Evolutionary conservation across 2,797 vertebrate species (phyloP).

Genomic region (Phoeniculus purpureus): DNA sequence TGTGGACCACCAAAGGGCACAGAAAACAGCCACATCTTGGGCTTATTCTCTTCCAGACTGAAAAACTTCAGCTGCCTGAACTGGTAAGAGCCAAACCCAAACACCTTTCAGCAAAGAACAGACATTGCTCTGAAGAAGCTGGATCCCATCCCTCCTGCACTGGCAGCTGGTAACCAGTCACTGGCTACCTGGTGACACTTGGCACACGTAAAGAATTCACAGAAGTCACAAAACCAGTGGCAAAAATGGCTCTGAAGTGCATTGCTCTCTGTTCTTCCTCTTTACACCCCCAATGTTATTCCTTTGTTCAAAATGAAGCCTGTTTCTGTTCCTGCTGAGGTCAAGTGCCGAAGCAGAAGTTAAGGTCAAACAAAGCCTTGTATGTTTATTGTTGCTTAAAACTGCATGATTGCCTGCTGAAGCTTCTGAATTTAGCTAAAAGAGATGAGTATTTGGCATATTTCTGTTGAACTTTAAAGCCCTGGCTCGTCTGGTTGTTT

Average conservation of each 20-base stretch:
- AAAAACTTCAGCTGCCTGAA: not conserved
- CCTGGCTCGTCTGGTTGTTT: not conserved
- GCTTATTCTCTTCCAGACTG: not conserved
- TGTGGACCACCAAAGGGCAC: too few species aligned
- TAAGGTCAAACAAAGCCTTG: slow-evolving; percentile 1
- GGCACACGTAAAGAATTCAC: not conserved
- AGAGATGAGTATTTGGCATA: not conserved
- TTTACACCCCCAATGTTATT: not conserved
- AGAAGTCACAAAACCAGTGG: not conserved
- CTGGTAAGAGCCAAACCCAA: not conserved
- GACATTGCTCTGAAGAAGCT: not conserved
- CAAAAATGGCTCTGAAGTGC: not conserved
- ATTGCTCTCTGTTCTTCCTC: not conserved
- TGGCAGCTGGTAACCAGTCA: too few species aligned
- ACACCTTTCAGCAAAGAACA: not conserved
- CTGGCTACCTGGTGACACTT: too few species aligned
- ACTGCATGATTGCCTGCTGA: not conserved
- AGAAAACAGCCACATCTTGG: not conserved
- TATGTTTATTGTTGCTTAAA: not conserved
- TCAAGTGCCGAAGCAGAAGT: not conserved
- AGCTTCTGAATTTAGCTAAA: not conserved
- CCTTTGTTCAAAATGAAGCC: not conserved
- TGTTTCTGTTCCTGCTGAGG: slow-evolving; percentile 20
- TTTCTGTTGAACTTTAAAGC: not conserved
- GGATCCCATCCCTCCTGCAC: fast-evolving